phyloP scores from a whole-genome alignment of 2,797 vertebrate species.

The Sparus aurata region DNA sequence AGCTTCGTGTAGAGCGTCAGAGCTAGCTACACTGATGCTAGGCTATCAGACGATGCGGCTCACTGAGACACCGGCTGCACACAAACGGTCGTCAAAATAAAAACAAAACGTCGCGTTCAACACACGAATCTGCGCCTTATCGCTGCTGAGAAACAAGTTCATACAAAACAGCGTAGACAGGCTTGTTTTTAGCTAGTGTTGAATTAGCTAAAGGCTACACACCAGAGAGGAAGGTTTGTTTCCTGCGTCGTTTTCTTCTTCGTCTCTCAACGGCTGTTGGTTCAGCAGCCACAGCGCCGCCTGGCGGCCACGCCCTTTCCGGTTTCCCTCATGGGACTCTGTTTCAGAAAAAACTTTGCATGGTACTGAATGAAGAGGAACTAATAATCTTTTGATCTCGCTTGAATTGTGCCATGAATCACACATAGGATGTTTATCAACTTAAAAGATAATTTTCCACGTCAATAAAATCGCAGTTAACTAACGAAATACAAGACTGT shows the following conservation, averaged over 20 bases:
- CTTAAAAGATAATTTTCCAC: no score
- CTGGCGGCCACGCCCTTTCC: background rate
- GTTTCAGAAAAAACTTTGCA: no score
- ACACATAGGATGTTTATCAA: no score
- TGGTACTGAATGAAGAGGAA: no score
- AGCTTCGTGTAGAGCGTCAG: background rate
- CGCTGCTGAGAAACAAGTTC: background rate
- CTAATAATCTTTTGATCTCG: no score
- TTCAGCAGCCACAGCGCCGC: background rate
- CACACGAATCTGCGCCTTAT: fast-evolving
- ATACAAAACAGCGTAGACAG: fast-evolving
- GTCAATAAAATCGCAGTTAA: no score
- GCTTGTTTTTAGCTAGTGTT: fast-evolving
- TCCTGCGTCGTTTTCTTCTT: conserved; percentile 35
- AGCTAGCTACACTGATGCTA: conserved; percentile 5
- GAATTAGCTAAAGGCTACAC: no score
- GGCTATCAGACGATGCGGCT: background rate
- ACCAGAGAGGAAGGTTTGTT: background rate
- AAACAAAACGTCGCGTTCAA: conserved; percentile 2
- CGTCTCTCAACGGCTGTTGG: background rate
- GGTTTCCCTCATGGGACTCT: no score
- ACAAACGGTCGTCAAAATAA: background rate
- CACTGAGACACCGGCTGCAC: background rate
- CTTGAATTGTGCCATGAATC: no score
- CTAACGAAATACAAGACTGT: no score